Evolutionary conservation across 2,888 invertebrate species (phyloP), one percentile per base, ranked within the genome.

Genomic region (Eupithecia exiguata): DNA sequence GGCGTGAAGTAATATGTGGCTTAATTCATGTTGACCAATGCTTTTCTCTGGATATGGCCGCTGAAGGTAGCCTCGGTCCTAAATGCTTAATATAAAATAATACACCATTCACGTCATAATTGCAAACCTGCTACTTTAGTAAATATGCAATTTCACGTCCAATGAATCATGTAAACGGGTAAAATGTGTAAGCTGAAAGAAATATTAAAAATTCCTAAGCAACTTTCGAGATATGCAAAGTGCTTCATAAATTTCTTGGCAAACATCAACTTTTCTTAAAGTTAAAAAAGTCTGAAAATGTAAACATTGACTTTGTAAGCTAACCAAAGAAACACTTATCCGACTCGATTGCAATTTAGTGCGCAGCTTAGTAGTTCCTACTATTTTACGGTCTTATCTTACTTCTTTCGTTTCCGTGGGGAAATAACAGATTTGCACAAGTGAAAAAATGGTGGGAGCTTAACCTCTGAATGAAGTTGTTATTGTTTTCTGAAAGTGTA

Each of bases 91-190:
- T 1, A 3, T 12, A 46, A 6, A 14, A 10, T 65, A 38, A 65
- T 62, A 7, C 35, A 16, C 16, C 16, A 53, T 69, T 4, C 18
- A 18, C 16, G 14, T 35, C 12, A 7, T 43, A 25, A 70, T 65
- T 53, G 65, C 58, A 18, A 58, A 25, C 30, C 35, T 38, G 30
- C 61, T n/a, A 68, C 74, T 74, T 78, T 80, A 80, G 80, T 79
- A 82, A 87, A 86, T 84, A 82, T 82, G 86, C 88, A 88, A 89
- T 91, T 91, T 86, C 53, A 82, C 86, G 86, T 89, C 85, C 84
- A 87, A 89, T 89, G 84, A 89, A 88, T 90, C 88, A 90, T 85
- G 83, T 84, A 83, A 88, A 89, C 84, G 84, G 85, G 81, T 80
- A 76, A 76, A 83, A 86, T 86, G 84, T 85, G 83, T 84, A 84